Base-by-base conservation (phyloP, 2,888 invertebrate species). In the Lasius fuliginosus region DNA sequence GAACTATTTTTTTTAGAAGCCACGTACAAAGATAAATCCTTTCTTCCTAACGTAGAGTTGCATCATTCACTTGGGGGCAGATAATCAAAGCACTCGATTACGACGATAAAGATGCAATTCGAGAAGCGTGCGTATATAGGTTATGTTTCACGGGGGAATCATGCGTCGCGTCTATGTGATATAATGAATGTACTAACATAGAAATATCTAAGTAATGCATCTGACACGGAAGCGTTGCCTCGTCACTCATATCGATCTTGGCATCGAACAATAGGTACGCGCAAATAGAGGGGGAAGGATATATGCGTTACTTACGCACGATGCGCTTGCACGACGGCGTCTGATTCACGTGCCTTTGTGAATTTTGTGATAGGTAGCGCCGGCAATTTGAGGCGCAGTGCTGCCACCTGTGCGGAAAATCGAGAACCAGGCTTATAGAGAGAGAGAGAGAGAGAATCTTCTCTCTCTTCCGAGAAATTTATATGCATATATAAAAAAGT, bases 191-290 rank as follows among this genome's bases (percentile, higher is more conserved):
- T 94, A 94, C 94, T 94, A 94, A 94, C 94, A 94, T 91, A 86
- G 93, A 92, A 90, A 94, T 92, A 86, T 94, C 94, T 92, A 94
- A 93, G 91, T 94, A 94, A 91, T 93, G 92, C 94, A 94, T 94
- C 91, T 86, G 90, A 90, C 86, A 89, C 87, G 76, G 77, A 89
- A 86, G 67, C 71, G 68, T 82, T 85, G 77, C 68, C 86, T 86
- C 89, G 81, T 85, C 87, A 87, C 90, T 90, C 88, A 88, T 85
- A 87, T 89, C 84, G 30, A 68, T 36, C 30, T n/a, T 27, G 36
- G 18, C 6, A 40, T 27, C 30, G 11, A 64, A 27, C 5, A 1
- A 23, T n/a, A 40, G 36, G 36, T 40, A 60, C 46, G 30, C 42
- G 6, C 12, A 12, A 12, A 30, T 36, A 36, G 23, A 36, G 36